Base-by-base conservation (phyloP, 1,140 invertebrate genomes). In the Acyrthosiphon pisum region DNA sequence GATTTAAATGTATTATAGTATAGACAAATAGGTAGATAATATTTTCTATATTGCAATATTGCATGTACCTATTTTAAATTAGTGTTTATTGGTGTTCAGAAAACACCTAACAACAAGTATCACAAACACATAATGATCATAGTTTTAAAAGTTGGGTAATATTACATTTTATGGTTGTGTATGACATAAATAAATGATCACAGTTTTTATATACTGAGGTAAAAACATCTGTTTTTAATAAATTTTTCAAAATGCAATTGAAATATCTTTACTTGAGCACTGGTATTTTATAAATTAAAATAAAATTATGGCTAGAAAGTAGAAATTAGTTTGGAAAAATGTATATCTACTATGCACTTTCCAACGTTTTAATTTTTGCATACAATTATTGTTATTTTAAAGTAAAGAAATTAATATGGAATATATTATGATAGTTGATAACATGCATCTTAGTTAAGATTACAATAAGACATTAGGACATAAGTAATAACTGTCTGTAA, bases 181-280 rank as follows among this genome's bases (percentile, higher is more conserved):
- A 26, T n/a, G n/a, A 88, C 30, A 35, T 11, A 88, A 87, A 22
- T 30, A 84, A 37, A 20, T 23, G 30, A 46, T 46, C 22, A 30
- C 41, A 86, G 4, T 18, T 30, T 84, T 22, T 84, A 37, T 83
- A 83, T 6, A 37, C 20, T 84, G 22, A 26, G 37, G 41, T 46
- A 86, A 87, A 46, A 87, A 20, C 30, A n/a, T 18, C 8, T 6
- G 23, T n/a, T 87, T 87, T 46, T n/a, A 68, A 68, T 68, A 48
- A 84, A 41, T 84, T 41, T 11, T 84, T 84, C 37, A 84, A 41
- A 68, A 83, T 20, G 26, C 11, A 44, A 84, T 84, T 23, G 11
- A 87, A 87, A 88, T 87, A n/a, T n/a, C 20, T 88, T 30, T 50
- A 50, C 20, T 88, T 48, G 46, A 88, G 44, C 86, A 88, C 86